Conservation (phyloP, 1,140 invertebrate genomes). For the Lethrus apterus region DNA sequence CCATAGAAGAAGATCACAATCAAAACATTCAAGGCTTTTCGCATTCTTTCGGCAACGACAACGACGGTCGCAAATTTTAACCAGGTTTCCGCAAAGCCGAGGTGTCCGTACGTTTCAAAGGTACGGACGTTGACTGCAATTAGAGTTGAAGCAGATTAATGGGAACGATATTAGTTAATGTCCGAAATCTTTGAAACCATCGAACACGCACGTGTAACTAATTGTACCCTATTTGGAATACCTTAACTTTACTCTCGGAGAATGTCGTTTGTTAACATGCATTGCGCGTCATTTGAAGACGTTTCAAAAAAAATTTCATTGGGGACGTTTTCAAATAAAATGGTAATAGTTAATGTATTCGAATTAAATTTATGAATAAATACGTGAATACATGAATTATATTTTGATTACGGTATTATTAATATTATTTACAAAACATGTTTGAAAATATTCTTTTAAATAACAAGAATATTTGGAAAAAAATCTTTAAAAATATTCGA, state of each 20-base stretch:
- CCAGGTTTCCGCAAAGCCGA: constrained; percentile 5
- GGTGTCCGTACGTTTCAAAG: constrained; percentile 5
- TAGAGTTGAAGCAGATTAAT: constrained; percentile 36
- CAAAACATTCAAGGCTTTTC: constrained; percentile 1
- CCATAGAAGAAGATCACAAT: constrained; percentile 5
- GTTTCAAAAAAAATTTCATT: not conserved
- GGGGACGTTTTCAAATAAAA: not conserved
- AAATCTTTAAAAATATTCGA: too few relatives aligned
- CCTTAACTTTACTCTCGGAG: too few relatives aligned
- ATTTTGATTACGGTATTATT: too few relatives aligned
- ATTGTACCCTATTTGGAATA: too few relatives aligned
- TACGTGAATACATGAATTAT: too few relatives aligned
- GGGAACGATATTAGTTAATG: constrained; percentile 32
- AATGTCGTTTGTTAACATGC: not conserved
- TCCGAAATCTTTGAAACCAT: constrained; percentile 21
- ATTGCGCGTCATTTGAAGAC: not conserved
- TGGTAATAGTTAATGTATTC: too few relatives aligned
- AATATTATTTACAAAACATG: too few relatives aligned
- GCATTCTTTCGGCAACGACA: constrained; percentile 8
- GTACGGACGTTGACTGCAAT: constrained; percentile 19
- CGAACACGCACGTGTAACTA: constrained; percentile 29
- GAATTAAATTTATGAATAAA: too few relatives aligned
- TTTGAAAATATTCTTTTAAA: too few relatives aligned
- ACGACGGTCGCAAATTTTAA: not conserved
- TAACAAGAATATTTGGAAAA: too few relatives aligned